These are phyloP conservation scores for Chlorodrepanis virens DNA, from an alignment of 2,113 vertebrate species.

Conservation along the genomic window DNA sequence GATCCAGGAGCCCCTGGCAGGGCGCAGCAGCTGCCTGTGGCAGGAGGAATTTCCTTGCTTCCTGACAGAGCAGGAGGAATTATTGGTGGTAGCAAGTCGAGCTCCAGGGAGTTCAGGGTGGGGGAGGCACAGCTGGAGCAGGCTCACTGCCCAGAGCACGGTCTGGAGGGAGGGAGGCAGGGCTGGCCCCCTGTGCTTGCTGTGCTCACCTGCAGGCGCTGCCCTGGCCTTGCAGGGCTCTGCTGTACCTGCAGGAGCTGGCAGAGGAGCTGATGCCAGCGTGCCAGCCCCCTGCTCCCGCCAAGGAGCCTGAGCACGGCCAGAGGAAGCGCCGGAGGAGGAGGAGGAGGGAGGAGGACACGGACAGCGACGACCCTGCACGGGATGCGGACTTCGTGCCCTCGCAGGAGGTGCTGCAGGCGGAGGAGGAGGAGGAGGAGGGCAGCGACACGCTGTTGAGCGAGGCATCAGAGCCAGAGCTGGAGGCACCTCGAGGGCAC, in stretches of 20 bases:
- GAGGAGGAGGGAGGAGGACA: conserved; percentile 61
- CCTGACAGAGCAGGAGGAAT: neutral
- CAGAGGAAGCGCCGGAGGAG: conserved; percentile 49
- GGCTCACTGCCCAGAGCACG: fast-evolving
- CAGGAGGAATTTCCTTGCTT: neutral
- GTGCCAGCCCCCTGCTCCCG: neutral
- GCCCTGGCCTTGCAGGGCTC: conserved; percentile 74
- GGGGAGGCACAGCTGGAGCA: neutral
- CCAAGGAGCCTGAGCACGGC: neutral
- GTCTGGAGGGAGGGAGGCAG: too few species aligned
- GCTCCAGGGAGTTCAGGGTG: neutral
- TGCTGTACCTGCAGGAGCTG: conserved; percentile 88
- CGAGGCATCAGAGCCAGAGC: conserved; percentile 67
- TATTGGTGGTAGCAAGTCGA: neutral
- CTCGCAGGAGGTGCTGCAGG: conserved; percentile 61
- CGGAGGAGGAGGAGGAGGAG: conserved; percentile 59
- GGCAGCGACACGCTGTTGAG: neutral
- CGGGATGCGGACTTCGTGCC: conserved; percentile 85
- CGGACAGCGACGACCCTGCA: neutral
- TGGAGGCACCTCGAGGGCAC: conserved; percentile 13
- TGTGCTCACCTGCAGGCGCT: neutral
- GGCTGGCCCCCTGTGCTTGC: fast-evolving
- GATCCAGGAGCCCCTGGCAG: neutral
- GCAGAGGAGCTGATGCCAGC: conserved; percentile 75
- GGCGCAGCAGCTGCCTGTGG: neutral